These are phyloP conservation scores for Blera fallax DNA, from an alignment of 2,888 invertebrate genomes.

Conservation along the genomic window DNA sequence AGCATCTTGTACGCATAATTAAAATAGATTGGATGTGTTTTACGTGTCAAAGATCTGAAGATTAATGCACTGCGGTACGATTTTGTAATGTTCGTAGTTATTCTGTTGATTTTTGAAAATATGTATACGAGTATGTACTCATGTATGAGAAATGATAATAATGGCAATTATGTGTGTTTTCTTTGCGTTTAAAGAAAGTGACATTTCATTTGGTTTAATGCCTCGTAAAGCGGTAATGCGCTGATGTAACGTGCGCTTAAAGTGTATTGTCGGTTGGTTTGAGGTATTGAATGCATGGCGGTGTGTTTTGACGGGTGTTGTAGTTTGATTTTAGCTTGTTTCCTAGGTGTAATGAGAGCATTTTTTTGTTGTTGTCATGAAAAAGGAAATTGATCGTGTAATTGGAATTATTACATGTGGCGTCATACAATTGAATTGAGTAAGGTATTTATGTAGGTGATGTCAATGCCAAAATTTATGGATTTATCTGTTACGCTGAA, in stretches of 20 bases:
- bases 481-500: too few relatives aligned
- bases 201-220: constrained; percentile 47
- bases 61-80: constrained; percentile 35
- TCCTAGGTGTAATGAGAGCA: not conserved
- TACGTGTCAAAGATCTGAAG: constrained; percentile 56
- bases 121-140: not conserved
- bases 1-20: constrained; percentile 54
- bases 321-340: constrained; percentile 6
- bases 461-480: too few relatives aligned
- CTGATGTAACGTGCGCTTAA: constrained; percentile 16
- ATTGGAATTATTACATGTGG: not conserved
- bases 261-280: constrained; percentile 4
- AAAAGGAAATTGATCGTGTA: constrained; percentile 25
- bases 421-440: not conserved
- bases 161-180: not conserved
- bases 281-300: not conserved
- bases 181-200: constrained; percentile 34
- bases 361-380: constrained; percentile 9
- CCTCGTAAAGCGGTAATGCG: constrained; percentile 20
- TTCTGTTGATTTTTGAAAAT: constrained; percentile 25
- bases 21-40: constrained; percentile 44
- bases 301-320: not conserved
- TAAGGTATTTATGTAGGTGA: too few relatives aligned
- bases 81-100: not conserved
- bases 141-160: not conserved